Base-by-base conservation (phyloP, 2,888 invertebrate species). In the Lasioglossum oenotherae region DNA sequence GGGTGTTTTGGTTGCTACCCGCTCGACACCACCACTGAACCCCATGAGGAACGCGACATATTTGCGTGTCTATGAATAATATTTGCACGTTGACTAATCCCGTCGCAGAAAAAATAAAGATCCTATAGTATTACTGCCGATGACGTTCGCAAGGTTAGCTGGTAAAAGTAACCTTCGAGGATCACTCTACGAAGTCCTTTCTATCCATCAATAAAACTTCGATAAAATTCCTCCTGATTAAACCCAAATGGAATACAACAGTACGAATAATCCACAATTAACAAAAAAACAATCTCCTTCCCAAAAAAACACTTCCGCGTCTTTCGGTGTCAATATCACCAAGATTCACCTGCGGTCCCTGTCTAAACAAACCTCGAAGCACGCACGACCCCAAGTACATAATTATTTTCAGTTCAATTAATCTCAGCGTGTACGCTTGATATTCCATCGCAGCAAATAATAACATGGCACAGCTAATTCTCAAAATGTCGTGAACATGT, bases 131-230 rank as follows among this genome's bases (percentile, higher is more conserved):
- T 74, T 31, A 23, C 35, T 5, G 31, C 2, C 12, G 41, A n/a
- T 69, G 69, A 41, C 73, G 73, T 49, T 31, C 31, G 19, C 73
- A 49, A 74, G 73, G 73, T 35, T 35, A 49, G 49, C 16, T 14
- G 8, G 73, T 49, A 69, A 64, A 41, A 31, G 69, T 80, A 46
- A 69, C 12, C 19, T 53, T 0, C n/a, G 0, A 57, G 6, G 0
- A 19, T 31, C 19, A 77, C 44, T 78, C 35, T 12, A 41, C 19
- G n/a, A 41, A 41, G 69, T 69, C 69, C 38, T 41, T 41, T 38
- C 38, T 38, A 69, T 12, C 23, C 41, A 35, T 4, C 35, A 38
- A n/a, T n/a, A 35, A 69, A 12, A 1, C 64, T 31, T 10, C 41
- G 41, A 23, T 41, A 14, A 23, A 23, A 41, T 41, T n/a, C 31